Conservation (phyloP, 2,113 vertebrate genomes). For the Athene noctua region DNA sequence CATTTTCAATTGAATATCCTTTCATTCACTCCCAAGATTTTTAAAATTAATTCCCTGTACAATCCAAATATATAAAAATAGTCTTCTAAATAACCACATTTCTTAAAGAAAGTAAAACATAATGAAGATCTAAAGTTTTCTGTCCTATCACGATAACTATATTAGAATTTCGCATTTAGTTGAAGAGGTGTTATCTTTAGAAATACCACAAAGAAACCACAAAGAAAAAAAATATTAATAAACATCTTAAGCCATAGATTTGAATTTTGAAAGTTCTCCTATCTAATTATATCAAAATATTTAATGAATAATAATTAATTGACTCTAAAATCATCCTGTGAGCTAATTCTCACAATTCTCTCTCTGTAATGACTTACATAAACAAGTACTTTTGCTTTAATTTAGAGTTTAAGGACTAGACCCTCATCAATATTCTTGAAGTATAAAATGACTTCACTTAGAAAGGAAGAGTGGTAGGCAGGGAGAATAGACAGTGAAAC, state of each 20-base stretch:
- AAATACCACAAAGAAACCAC: not conserved
- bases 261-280: not conserved
- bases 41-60: not conserved
- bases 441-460: not conserved
- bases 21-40: not conserved
- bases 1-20: not conserved
- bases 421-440: not conserved
- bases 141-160: not conserved
- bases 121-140: not conserved
- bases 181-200: not conserved
- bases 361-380: not conserved
- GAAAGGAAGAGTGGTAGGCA: not conserved
- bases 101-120: not conserved
- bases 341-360: too few relatives aligned
- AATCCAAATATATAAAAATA: not conserved
- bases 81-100: not conserved
- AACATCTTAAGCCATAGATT: not conserved
- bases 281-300: not conserved
- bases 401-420: not conserved
- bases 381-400: not conserved
- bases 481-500: not conserved
- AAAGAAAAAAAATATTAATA: not conserved
- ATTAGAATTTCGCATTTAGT: not conserved
- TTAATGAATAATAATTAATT: not conserved
- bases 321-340: not conserved